Base-by-base conservation (phyloP, 2,888 invertebrate species). In the Hydroisotoma schaefferi region DNA sequence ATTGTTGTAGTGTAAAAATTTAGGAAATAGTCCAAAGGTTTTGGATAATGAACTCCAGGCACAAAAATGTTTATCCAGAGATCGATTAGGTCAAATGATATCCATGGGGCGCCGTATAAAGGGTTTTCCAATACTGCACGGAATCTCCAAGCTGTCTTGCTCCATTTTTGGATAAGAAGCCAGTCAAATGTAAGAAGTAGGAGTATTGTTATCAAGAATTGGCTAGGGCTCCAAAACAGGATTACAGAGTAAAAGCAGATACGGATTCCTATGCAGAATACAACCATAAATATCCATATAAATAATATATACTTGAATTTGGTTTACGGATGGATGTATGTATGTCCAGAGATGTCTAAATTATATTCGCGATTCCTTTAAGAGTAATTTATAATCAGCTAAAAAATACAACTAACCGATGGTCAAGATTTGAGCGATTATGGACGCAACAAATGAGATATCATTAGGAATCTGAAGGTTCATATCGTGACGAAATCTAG, bases 231-330 rank as follows among this genome's bases (percentile, higher is more conserved):
- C 10, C 12, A 38, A 48, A 38, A 59, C 10, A 59, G 22, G 12
- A 59, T 52, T n/a, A 59, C 22, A 1, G 59, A 59, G 29, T 54
- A 59, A 18, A 59, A 59, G 29, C 59, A 59, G 12, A 59, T 54
- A 12, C 59, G 59, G 23, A 59, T 59, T 10, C 53, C 58, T 58
- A 20, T 12, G 33, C 25, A 48, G 49, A 43, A 43, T 43, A 43
- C 20, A 10, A n/a, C 20, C 8, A n/a, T n/a, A n/a, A n/a, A n/a
- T n/a, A n/a, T n/a, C n/a, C n/a, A n/a, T n/a, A n/a, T n/a, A n/a
- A n/a, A n/a, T n/a, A n/a, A n/a, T n/a, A n/a, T n/a, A n/a, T n/a
- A n/a, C n/a, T n/a, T n/a, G n/a, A n/a, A n/a, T n/a, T n/a, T n/a
- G n/a, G n/a, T n/a, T n/a, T n/a, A n/a, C n/a, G n/a, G n/a, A n/a